A percentile compares a stretch with the other conserved stretches of the same genome.
Evolutionary conservation across 2,113 vertebrate genomes (phyloP).

Genomic region (Herpetotheres cachinnans): DNA sequence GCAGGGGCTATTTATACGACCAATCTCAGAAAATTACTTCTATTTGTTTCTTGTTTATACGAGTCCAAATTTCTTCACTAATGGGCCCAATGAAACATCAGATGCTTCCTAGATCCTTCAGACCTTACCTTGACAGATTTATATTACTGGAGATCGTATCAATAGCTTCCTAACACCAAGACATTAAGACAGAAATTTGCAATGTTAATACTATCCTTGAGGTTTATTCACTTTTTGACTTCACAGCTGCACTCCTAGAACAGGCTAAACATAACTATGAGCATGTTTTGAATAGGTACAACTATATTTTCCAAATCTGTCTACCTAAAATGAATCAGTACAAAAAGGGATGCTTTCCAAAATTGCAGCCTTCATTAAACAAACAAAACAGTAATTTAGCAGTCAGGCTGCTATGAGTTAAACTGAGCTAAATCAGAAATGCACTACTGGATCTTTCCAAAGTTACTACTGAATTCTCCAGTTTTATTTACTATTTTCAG

Average conservation of each 20-base stretch:
- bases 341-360: neutral
- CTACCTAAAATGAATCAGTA: neutral
- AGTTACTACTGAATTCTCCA: neutral
- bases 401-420: neutral
- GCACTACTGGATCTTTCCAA: neutral
- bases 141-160: accelerated
- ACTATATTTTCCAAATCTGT: neutral
- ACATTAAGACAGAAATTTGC: neutral
- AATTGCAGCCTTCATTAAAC: neutral
- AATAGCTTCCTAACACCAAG: neutral
- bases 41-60: neutral
- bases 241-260: neutral
- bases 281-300: neutral
- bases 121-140: neutral
- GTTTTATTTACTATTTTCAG: neutral
- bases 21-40: neutral
- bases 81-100: neutral
- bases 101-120: neutral
- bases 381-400: neutral
- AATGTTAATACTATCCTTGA: neutral
- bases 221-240: neutral
- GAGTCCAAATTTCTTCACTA: neutral
- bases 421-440: neutral
- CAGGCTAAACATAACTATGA: neutral
- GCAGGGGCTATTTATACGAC: neutral